Evolutionary conservation across 2,888 invertebrate species (phyloP), one percentile per base, ranked within the genome.

Genomic region (Himalopsyche anomala): DNA sequence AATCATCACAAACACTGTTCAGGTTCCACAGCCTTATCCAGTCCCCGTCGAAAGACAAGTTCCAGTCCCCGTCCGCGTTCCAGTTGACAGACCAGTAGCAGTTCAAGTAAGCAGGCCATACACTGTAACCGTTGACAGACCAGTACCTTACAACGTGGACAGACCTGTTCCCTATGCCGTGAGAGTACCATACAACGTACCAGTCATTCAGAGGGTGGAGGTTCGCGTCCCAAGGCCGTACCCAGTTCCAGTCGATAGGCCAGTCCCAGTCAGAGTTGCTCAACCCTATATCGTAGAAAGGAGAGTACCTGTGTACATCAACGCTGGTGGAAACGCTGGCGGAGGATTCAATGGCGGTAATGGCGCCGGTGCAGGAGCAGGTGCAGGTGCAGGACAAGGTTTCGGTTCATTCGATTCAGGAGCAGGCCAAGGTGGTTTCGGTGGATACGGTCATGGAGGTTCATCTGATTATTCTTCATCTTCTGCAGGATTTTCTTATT

Each of bases 31-130:
- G 9, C 90, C 90, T 5, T 89, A 89, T 55, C 88, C 89, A 51
- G 88, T 90, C 38, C 89, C 89, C 42, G 92, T 93, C 0, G 92
- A 93, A 81, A 91, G 92, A 12, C 92, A 91, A 88, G 92, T 93
- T 2, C 93, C 93, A 1, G 91, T 93, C 2, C 94, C 94, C 36
- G 81, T 84, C 28, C 94, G 93, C 0, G 94, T 94, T 1, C 94
- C 93, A 89, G 91, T 93, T 38, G 92, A 92, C 4, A 91, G 91
- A 87, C 92, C 93, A 83, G 92, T 93, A 4, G 93, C 93, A 28
- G 93, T 93, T 84, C 92, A 92, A 89, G 92, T 92, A 89, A 92
- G 92, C 88, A 93, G 90, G 89, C 86, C 86, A 2, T 86, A 86
- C 74, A 62, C 69, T 51, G 86, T 86, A 17, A 69, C 51, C 40